Evolutionary conservation across 2,888 invertebrate genomes (phyloP).

Genomic region (Sylvicola fuscatus): DNA sequence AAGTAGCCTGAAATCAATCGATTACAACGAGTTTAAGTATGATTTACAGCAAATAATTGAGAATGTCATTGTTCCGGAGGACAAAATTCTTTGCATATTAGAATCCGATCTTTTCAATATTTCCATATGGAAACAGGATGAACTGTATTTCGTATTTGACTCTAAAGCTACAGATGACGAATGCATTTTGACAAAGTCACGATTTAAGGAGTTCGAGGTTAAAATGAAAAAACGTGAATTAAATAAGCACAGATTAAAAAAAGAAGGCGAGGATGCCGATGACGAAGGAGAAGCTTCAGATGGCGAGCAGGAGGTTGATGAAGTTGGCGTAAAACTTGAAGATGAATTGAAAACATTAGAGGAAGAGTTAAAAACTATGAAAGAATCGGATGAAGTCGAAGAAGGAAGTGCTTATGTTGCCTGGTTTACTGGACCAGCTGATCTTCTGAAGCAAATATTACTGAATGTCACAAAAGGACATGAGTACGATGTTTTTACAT

Average conservation of each 20-base stretch:
- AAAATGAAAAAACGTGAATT: neutral
- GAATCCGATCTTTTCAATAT: conserved; percentile 9
- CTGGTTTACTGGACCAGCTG: conserved; percentile 9
- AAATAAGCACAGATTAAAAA: conserved; percentile 6
- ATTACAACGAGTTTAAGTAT: too few relatives aligned
- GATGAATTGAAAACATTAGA: conserved; percentile 6
- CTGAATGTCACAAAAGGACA: conserved; percentile 8
- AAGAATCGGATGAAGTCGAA: conserved; percentile 17
- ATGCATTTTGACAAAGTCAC: conserved; percentile 20
- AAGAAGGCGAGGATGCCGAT: conserved; percentile 11
- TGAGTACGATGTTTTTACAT: conserved; percentile 6
- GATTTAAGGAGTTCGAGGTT: conserved; percentile 6
- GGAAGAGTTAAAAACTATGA: conserved; percentile 16
- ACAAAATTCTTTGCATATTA: conserved; percentile 5
- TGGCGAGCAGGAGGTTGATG: neutral
- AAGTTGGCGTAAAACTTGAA: neutral
- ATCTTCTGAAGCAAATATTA: conserved; percentile 8
- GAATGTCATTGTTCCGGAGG: conserved; percentile 3
- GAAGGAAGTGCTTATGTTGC: conserved; percentile 11
- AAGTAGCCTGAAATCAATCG: too few relatives aligned
- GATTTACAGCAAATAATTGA: too few relatives aligned
- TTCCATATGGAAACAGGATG: conserved; percentile 33
- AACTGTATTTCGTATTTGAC: conserved; percentile 34
- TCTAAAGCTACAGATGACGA: conserved; percentile 36
- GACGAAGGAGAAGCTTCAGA: conserved; percentile 4